Evolutionary conservation across 2,113 vertebrate genomes (phyloP).

Genomic region (Stictonetta naevosa): DNA sequence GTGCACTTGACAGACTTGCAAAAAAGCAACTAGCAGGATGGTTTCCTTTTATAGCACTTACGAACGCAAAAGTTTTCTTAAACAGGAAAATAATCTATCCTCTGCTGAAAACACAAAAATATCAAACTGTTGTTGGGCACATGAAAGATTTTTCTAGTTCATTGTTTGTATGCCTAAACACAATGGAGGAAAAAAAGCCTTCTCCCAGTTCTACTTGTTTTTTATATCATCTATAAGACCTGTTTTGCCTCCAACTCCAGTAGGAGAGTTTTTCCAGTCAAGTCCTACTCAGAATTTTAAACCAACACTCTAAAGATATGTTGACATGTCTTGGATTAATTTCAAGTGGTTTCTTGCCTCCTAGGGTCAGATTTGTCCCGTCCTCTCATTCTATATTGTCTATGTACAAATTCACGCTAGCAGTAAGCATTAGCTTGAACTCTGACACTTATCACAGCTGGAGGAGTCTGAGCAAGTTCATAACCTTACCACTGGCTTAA

Average conservation of each 20-base stretch:
- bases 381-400: not conserved
- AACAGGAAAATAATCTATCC: not conserved
- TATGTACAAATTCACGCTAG: not conserved
- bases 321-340: not conserved
- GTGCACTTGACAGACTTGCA: not conserved
- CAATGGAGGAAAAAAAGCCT: accelerated
- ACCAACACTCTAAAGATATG: not conserved
- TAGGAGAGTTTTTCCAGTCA: not conserved
- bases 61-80: not conserved
- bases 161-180: not conserved
- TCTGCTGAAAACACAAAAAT: not conserved
- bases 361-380: not conserved
- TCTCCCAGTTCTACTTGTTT: not conserved
- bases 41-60: not conserved
- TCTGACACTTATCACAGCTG: not conserved
- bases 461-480: not conserved
- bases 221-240: not conserved
- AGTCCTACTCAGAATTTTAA: not conserved
- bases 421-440: not conserved
- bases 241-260: not conserved
- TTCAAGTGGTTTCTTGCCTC: not conserved
- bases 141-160: not conserved
- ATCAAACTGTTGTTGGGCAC: not conserved
- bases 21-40: not conserved
- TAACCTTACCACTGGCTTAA: not conserved